Percentiles rank a stretch among this genome's conserved stretches.
Evolutionary conservation across 2,888 invertebrate species (phyloP).

Genomic region (Heliconius cydno): DNA sequence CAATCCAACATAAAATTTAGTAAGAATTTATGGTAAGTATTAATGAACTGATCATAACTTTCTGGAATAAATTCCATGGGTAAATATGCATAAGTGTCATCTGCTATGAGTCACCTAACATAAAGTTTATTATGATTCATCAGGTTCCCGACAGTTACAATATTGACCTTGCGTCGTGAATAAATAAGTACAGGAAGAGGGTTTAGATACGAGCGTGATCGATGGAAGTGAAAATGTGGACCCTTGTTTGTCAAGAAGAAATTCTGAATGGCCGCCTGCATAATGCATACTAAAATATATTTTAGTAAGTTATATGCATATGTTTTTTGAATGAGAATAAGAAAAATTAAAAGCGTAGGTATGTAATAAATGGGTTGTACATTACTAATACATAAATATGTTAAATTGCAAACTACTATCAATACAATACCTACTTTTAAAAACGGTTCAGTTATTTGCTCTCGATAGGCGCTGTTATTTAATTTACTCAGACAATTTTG

Average conservation of each 20-base stretch:
- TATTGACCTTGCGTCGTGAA: constrained; percentile 51
- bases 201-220: constrained; percentile 40
- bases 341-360: background rate
- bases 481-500: background rate
- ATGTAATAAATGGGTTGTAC: too few species aligned
- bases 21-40: background rate
- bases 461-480: too few species aligned
- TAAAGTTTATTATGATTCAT: constrained; percentile 49
- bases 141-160: constrained; percentile 45
- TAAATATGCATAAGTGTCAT: constrained; percentile 15
- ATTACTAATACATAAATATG: background rate
- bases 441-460: too few species aligned
- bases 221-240: constrained; percentile 33
- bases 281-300: constrained; percentile 11
- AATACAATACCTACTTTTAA: too few species aligned
- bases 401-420: background rate
- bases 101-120: constrained; percentile 43
- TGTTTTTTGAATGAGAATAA: background rate
- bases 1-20: background rate
- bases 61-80: constrained; percentile 7
- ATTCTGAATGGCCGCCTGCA: constrained; percentile 19
- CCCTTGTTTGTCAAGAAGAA: constrained; percentile 29
- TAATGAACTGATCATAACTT: background rate
- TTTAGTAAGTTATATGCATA: background rate
- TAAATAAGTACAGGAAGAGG: constrained; percentile 50